phyloP scores from a whole-genome alignment of 2,797 vertebrate genomes.

The Gobio occitaniae region DNA sequence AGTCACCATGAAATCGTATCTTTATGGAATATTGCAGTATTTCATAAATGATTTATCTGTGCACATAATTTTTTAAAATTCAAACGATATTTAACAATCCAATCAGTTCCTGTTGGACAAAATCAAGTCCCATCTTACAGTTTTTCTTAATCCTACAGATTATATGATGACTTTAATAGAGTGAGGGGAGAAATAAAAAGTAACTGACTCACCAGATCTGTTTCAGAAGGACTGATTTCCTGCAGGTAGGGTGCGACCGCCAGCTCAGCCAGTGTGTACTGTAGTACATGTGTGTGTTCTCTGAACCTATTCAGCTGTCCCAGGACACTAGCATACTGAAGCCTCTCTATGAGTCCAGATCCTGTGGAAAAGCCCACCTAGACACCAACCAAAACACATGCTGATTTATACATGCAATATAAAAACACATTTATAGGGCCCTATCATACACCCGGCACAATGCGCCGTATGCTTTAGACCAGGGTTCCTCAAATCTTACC shows the following conservation, averaged over 20 bases:
- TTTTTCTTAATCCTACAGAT: background rate
- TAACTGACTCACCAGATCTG: constrained; percentile 70
- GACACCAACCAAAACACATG: background rate
- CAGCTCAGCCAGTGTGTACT: constrained; percentile 80
- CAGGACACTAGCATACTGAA: constrained; percentile 77
- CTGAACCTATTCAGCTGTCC: constrained; percentile 69
- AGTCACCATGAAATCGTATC: background rate
- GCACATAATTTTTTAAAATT: background rate
- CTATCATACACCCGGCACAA: too few species aligned
- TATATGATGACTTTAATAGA: background rate
- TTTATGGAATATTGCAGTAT: background rate
- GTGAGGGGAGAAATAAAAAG: background rate
- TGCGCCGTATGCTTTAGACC: too few species aligned
- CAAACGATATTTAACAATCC: background rate
- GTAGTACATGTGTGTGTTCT: constrained; percentile 74
- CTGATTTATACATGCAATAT: constrained; percentile 40
- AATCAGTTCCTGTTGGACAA: background rate
- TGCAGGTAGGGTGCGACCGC: constrained; percentile 77
- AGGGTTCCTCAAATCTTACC: too few species aligned
- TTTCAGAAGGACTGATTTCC: constrained; percentile 74
- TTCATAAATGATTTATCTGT: background rate
- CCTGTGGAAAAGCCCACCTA: constrained; percentile 69
- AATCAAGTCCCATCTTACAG: background rate
- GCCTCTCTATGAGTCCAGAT: constrained; percentile 75
- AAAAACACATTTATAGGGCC: background rate